These are phyloP conservation scores for Tenebrio molitor DNA, from an alignment of 1,140 invertebrate species.

Conservation along the genomic window DNA sequence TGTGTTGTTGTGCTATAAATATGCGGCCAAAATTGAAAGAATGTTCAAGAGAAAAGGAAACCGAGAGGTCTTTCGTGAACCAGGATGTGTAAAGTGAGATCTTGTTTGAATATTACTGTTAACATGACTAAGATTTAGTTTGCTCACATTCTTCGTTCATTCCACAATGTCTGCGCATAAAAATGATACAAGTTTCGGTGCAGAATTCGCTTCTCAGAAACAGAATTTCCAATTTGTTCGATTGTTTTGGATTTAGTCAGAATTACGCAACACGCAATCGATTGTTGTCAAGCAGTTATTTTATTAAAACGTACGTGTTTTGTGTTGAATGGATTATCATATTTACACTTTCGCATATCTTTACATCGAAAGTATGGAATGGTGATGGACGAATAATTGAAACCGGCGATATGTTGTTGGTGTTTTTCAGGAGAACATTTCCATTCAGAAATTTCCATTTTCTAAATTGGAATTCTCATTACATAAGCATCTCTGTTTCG, in stretches of 20 bases:
- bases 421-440: slow-evolving; percentile 27
- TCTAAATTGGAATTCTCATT: slow-evolving; percentile 32
- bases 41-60: slow-evolving; percentile 1
- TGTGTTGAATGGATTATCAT: background rate
- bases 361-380: background rate
- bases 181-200: no score
- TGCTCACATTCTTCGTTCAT: no score
- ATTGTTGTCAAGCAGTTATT: no score
- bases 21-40: slow-evolving; percentile 32
- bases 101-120: slow-evolving; percentile 7
- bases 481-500: slow-evolving; percentile 23
- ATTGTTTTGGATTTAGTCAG: no score
- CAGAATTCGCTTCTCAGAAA: no score
- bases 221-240: no score
- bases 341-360: slow-evolving; percentile 13
- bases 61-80: slow-evolving; percentile 8
- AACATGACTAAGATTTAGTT: slow-evolving; percentile 4
- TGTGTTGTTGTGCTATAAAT: slow-evolving; percentile 32
- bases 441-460: slow-evolving; percentile 32
- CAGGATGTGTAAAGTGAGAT: slow-evolving; percentile 6
- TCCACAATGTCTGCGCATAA: background rate
- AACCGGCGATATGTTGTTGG: slow-evolving; percentile 10
- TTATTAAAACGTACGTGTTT: no score
- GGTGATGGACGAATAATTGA: slow-evolving; percentile 28
- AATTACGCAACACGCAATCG: no score